Evolutionary conservation across 1,140 invertebrate genomes (phyloP).

Genomic region (Ectropis grisescens): DNA sequence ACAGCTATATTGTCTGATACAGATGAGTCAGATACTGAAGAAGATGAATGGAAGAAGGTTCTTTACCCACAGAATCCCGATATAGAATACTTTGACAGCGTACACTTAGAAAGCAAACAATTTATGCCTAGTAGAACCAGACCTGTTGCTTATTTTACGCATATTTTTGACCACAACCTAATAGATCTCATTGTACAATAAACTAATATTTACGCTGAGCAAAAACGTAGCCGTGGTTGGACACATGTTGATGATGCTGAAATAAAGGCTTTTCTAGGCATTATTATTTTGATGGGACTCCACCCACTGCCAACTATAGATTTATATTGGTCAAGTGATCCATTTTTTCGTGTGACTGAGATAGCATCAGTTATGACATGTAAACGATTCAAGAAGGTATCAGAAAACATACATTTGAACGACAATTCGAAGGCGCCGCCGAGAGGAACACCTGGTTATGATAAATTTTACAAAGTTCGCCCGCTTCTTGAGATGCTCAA

Average conservation of each 20-base stretch:
- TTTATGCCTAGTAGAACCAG: too few species aligned
- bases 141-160: too few species aligned
- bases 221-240: constrained; percentile 4
- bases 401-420: constrained; percentile 1
- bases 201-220: constrained; percentile 6
- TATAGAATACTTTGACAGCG: too few species aligned
- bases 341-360: constrained; percentile 7
- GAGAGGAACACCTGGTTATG: neutral
- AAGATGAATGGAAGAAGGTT: too few species aligned
- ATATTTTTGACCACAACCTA: too few species aligned
- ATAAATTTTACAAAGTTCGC: constrained; percentile 3
- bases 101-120: too few species aligned
- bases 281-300: constrained; percentile 4
- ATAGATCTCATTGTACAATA: constrained; percentile 3
- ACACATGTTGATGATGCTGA: constrained; percentile 3
- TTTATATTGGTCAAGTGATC: too few species aligned
- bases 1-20: too few species aligned
- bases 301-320: constrained; percentile 4
- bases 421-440: constrained; percentile 1
- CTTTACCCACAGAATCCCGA: too few species aligned
- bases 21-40: too few species aligned
- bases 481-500: constrained; percentile 1
- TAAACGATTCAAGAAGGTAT: constrained; percentile 1
- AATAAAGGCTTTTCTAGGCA: too few species aligned
- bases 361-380: constrained; percentile 2